Conservation (phyloP, 2,888 invertebrate genomes). For the Hypomecis atomaria region DNA sequence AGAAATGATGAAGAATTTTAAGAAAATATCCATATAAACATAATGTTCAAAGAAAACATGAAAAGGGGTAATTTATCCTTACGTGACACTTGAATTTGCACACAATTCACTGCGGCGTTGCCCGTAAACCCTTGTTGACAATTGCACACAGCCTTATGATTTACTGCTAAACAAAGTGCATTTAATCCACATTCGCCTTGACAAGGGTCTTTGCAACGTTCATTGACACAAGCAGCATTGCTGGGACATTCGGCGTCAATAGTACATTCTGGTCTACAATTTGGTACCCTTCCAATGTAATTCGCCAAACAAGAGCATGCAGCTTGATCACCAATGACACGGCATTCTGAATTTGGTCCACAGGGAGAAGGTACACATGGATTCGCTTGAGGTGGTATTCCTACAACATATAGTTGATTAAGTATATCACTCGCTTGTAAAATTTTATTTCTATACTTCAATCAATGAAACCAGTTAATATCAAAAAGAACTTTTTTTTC, state of each 20-base stretch:
- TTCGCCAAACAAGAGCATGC: constrained; percentile 93
- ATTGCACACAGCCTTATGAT: constrained; percentile 92
- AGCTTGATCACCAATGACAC: constrained; percentile 91
- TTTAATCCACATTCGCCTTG: constrained; percentile 90
- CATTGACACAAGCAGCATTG: constrained; percentile 91
- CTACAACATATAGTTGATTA: constrained; percentile 43
- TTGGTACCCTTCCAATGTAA: constrained; percentile 93
- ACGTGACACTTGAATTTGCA: constrained; percentile 81
- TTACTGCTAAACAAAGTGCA: constrained; percentile 92
- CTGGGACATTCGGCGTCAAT: constrained; percentile 92
- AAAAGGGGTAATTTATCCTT: constrained; percentile 46
- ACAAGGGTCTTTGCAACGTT: constrained; percentile 93
- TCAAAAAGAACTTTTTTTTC: no score
- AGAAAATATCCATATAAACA: not conserved
- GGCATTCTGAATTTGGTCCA: constrained; percentile 93
- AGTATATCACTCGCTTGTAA: not conserved
- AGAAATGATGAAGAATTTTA: not conserved
- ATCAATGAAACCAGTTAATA: not conserved
- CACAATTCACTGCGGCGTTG: constrained; percentile 89
- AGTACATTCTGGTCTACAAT: constrained; percentile 93
- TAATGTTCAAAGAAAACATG: constrained; percentile 13
- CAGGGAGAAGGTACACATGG: constrained; percentile 93
- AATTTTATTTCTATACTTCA: no score
- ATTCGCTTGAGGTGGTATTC: constrained; percentile 70
- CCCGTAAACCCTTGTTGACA: constrained; percentile 94